Base-by-base conservation (phyloP, 2,797 vertebrate genomes). In the Merluccius polli region DNA sequence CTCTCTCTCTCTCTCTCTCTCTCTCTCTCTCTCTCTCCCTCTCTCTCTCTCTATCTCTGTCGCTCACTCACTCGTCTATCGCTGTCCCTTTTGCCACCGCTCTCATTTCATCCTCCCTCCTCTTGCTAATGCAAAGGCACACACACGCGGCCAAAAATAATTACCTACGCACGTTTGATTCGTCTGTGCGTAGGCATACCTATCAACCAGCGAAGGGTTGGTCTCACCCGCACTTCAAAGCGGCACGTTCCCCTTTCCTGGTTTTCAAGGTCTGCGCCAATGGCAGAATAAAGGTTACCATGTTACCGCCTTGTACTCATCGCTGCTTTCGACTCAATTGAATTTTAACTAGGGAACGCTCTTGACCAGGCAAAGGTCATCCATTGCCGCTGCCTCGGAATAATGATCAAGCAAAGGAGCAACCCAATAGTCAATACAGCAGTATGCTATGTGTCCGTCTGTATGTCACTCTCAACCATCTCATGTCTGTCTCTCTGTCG, bases 241-340 rank as follows among this genome's bases (percentile, higher is more conserved):
- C 77, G 81, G 81, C 85, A 75, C 68, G 69, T 38, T 41, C 83
- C 83, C 73, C 75, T 85, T 75, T 80, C 88, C 75, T 77, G 79
- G 75, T 78, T 75, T 86, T 92, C 89, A 91, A 93, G 93, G 92
- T 93, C 90, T 89, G 82, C 81, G 77, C 89, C 84, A 85, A 88
- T 86, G 82, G 79, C 81, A 85, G 84, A 87, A 86, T 85, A 89
- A 93, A 90, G 85, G 89, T 89, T 88, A 87, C 81, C 71, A 70
- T 83, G 85, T n/a, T 84, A 87, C 89, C 75, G 38, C 18, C 73
- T 29, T 71, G 70, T 78, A 75, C 32, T 82, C 85, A 84, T 59
- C 72, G 79, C 79, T 87, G 75, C 82, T 77, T 87, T 88, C 82
- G 76, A 86, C 86, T 85, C 87, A 89, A 90, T 91, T 88, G 88